Evolutionary conservation across 1,140 invertebrate species (phyloP), one percentile per base, ranked within the genome.

Genomic region (Atopsyche davidsoni): DNA sequence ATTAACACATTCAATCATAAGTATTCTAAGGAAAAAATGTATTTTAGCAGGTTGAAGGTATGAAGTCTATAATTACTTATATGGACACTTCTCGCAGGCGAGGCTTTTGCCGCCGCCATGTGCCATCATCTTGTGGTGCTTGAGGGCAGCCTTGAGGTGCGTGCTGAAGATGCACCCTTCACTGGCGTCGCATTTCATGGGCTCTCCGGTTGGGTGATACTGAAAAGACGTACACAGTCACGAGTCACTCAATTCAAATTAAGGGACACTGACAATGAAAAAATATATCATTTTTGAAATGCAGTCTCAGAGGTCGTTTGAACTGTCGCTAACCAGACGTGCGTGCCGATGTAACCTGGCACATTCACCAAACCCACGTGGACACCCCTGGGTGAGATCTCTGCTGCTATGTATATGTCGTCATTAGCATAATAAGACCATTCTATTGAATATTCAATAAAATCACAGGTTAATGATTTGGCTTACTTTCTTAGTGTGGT

Each of bases 201-300:
- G 57, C 36, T 56, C 54, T n/a, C 57, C 57, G 0, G 54, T 59
- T n/a, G 57, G 57, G 42, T 59, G 57, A 41, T 55, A 53, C 54
- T 59, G 46, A 38, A 55, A 22, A 46, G 7, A 45, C 23, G 14
- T 19, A 38, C 23, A 34, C 13, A 9, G 4, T 21, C 16, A 45
- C 25, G 28, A 7, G 6, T 18, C 19, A 42, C 19, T 4, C 4
- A 4, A 42, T 18, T 38, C 14, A 38, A 38, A 11, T 43, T 23
- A 24, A 17, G 18, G 18, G 9, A 43, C 10, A 38, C 24, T 4
- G 14, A 11, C 4, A 45, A 45, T 11, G 11, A 22, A 10, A 18
- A 9, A 42, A 42, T 7, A n/a, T n/a, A n/a, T n/a, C n/a, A n/a
- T n/a, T n/a, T n/a, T n/a, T n/a, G n/a, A n/a, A n/a, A n/a, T n/a